Base-by-base conservation (phyloP, 2,888 invertebrate genomes). In the Troides helena region DNA sequence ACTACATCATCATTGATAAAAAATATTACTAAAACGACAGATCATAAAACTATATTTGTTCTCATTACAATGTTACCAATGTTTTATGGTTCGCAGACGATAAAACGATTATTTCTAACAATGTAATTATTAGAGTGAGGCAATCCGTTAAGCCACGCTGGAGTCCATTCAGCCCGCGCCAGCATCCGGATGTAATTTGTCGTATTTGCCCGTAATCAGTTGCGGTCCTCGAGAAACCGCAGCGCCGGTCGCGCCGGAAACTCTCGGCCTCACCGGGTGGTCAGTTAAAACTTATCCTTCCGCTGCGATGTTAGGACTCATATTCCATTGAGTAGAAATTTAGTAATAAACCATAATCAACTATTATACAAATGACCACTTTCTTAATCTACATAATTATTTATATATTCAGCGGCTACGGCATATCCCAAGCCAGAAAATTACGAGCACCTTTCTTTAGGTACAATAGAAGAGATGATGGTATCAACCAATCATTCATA, bases 121-220 rank as follows among this genome's bases (percentile, higher is more conserved):
- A 61, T 18, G 61, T 62, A 65, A 65, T 64, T 64, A 68, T 60
- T 17, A 10, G 21, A 17, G 50, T 10, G 64, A 21, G 36, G 53
- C 68, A 64, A 63, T 63, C 46, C 58, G 63, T 63, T 63, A 59
- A 63, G 39, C 50, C 30, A 39, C 23, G 23, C 30, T 5, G 5
- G 30, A 68, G 30, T 18, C 53, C 50, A 23, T 53, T 56, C 60
- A 69, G 62, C 69, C 69, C 46, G 61, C 53, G 60, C 36, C 23
- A 43, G 21, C 60, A 7, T 62, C 61, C 57, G 65, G 65, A 69
- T 69, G 69, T 57, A 69, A 69, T 69, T 69, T 69, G 69, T 69
- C 69, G 62, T 21, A 46, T 65, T 62, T 65, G 21, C 46, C 69
- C 46, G 57, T 62, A 62, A 69, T 69, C 69, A 69, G 62, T 65